Base-by-base conservation (phyloP, 1,140 invertebrate species). In the Cyclargus thomasi region DNA sequence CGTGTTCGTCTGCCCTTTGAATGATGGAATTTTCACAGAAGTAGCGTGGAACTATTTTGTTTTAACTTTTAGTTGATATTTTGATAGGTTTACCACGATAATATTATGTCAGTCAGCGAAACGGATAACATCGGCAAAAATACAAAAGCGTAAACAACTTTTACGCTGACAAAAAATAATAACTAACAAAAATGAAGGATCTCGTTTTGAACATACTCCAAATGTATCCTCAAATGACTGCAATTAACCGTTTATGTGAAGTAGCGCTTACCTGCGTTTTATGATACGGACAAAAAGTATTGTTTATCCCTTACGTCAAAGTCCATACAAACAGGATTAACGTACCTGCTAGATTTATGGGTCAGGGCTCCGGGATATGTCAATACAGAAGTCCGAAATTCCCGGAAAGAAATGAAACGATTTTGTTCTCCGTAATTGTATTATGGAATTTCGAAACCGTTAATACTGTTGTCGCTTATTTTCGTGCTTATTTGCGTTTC, bases 231-330 rank as follows among this genome's bases (percentile, higher is more conserved):
- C 73, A 72, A 81, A 79, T 81, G 79, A 82, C 82, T 74, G 81
- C 79, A 86, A 86, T 86, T 86, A 85, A 77, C 81, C 72, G 74
- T 81, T 79, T 82, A 84, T 83, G 68, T 82, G 82, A 84, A 80
- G 83, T 82, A 83, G 81, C 80, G 65, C 71, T 78, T 89, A 89
- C 86, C 86, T 89, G 83, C 62, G 70, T 73, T 88, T 88, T 85
- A 88, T 80, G 78, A 78, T 74, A 59, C 47, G 63, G 53, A 78
- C 79, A 78, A 82, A 78, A 75, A 74, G 69, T 67, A 77, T 86
- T 86, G 81, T 86, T 82, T 80, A 83, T 84, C 74, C 74, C 55
- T 88, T 89, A 87, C 85, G 80, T 87, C 80, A 79, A 76, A 73
- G 75, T 68, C 71, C 71, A 65, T 72, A 73, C 71, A 79, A 83